Evolutionary conservation across 2,888 invertebrate species (phyloP).

Genomic region (Quadroppia sp.): DNA sequence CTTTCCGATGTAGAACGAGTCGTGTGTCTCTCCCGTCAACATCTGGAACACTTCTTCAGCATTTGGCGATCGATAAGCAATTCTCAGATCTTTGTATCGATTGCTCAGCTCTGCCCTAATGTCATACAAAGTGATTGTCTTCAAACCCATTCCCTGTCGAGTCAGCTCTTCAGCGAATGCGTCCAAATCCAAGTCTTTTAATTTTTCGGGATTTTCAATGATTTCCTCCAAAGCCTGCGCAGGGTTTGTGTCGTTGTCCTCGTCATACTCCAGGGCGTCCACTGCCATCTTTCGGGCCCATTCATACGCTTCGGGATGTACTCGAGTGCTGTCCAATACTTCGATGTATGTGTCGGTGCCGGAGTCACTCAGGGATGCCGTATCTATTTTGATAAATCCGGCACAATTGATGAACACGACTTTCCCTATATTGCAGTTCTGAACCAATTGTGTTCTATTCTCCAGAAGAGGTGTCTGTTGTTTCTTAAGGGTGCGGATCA

Average conservation of each 20-base stretch:
- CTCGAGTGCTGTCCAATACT: conserved; percentile 92
- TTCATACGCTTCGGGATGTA: conserved; percentile 98
- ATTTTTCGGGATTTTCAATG: conserved; percentile 83
- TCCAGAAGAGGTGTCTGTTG: conserved; percentile 59
- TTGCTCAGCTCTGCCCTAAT: conserved; percentile 92
- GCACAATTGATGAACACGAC: conserved; percentile 98
- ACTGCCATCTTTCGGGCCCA: conserved; percentile 99
- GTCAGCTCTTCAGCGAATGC: conserved; percentile 92
- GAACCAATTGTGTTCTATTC: conserved; percentile 91
- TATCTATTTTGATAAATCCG: conserved; percentile 98
- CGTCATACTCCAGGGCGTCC: conserved; percentile 96
- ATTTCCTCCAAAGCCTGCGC: conserved; percentile 97
- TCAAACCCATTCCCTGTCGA: conserved; percentile 68
- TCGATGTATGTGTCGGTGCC: conserved; percentile 91
- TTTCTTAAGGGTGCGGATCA: conserved; percentile 43
- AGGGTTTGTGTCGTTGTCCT: conserved; percentile 80
- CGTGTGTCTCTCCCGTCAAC: conserved; percentile 91
- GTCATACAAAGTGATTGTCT: conserved; percentile 84
- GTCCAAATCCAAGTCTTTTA: conserved; percentile 94
- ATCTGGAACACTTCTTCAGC: conserved; percentile 88
- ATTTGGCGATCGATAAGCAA: conserved; percentile 70
- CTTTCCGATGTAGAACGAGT: conserved; percentile 80
- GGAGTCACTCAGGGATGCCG: conserved; percentile 79
- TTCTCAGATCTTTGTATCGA: conserved; percentile 83
- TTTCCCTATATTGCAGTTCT: conserved; percentile 93